Percentiles rank a stretch among this genome's conserved stretches.
These are phyloP conservation scores for Cephus pygmeus DNA, from an alignment of 2,888 invertebrate genomes.

Conservation along the genomic window DNA sequence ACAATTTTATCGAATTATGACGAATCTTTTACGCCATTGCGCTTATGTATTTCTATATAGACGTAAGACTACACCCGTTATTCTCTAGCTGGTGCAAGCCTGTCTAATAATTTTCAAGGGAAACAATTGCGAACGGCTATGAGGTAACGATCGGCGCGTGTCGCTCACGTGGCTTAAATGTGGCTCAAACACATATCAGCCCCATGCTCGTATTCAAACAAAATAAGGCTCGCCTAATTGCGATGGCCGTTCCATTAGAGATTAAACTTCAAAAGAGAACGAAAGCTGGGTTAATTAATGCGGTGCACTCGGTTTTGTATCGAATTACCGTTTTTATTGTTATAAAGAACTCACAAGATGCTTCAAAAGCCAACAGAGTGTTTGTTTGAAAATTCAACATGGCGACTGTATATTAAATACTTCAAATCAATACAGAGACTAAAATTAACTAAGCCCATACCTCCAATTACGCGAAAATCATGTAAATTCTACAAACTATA, in stretches of 20 bases:
- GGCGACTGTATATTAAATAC: background rate
- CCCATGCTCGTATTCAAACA: slow-evolving; percentile 29
- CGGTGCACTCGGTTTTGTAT: slow-evolving; percentile 6
- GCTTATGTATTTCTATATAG: background rate
- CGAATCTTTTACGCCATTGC: background rate
- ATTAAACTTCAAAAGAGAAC: slow-evolving; percentile 57
- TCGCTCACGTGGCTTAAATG: slow-evolving; percentile 54
- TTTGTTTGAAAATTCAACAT: background rate
- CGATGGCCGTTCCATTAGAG: slow-evolving; percentile 56
- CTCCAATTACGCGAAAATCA: background rate
- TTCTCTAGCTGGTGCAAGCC: background rate
- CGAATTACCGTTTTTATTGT: background rate
- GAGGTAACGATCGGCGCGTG: slow-evolving; percentile 59
- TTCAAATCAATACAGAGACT: background rate
- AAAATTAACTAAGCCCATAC: background rate
- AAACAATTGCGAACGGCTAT: slow-evolving; percentile 54
- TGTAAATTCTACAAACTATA: background rate
- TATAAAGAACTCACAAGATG: background rate
- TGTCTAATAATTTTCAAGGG: slow-evolving; percentile 47
- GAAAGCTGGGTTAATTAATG: slow-evolving; percentile 44
- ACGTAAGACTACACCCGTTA: slow-evolving; percentile 1
- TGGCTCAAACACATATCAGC: slow-evolving; percentile 15
- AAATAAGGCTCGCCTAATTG: slow-evolving; percentile 58
- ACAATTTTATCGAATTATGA: background rate
- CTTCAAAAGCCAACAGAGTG: background rate